Conservation (phyloP, 2,113 vertebrate genomes). For the Xyrauchen texanus region DNA sequence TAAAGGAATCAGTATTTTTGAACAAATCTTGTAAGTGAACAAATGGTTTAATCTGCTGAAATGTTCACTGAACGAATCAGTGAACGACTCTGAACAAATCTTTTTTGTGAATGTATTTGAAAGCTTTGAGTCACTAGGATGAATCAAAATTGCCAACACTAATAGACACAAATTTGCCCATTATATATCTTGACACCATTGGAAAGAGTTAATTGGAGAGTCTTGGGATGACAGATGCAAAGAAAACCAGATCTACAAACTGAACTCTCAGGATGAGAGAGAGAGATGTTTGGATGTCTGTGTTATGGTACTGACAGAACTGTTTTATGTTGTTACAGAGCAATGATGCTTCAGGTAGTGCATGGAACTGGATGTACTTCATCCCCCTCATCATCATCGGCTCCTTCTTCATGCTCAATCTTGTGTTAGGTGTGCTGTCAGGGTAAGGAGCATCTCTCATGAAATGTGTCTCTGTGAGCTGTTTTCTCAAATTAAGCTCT, state of each 20-base stretch:
- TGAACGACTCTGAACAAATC: no score
- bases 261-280: not conserved
- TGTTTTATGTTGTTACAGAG: conserved; percentile 75
- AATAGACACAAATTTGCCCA: not conserved
- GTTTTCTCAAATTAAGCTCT: not conserved
- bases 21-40: no score
- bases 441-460: conserved; percentile 74
- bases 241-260: conserved; percentile 29
- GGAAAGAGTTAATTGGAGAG: not conserved
- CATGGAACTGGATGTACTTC: conserved; percentile 97
- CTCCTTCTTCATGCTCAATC: conserved; percentile 97
- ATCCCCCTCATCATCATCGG: conserved; percentile 96
- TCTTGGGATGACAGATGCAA: conserved; percentile 3
- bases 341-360: conserved; percentile 92
- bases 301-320: not conserved
- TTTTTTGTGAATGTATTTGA: no score
- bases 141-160: no score
- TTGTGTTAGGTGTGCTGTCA: conserved; percentile 91
- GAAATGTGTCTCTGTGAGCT: not conserved
- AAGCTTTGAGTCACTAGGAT: no score
- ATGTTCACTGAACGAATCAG: no score
- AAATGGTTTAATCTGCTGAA: no score
- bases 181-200: not conserved
- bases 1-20: no score
- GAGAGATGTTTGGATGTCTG: not conserved